phyloP scores from a whole-genome alignment of 2,888 invertebrate genomes.

The Melipona beecheii region DNA sequence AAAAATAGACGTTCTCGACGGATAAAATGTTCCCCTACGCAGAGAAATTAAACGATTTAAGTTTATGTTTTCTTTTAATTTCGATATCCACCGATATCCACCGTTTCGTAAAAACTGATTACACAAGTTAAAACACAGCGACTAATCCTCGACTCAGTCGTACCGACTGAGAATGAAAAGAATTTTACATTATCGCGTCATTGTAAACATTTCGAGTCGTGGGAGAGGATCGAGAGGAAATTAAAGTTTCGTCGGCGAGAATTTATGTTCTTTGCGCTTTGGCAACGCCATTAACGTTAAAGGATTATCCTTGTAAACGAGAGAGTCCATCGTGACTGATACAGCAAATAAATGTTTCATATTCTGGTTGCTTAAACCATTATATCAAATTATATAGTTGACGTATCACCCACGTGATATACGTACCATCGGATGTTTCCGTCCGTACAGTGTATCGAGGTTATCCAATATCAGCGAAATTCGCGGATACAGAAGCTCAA shows the following conservation, averaged over 20 bases:
- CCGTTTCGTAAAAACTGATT: background rate
- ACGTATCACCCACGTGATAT: constrained; percentile 14
- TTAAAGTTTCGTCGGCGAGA: background rate
- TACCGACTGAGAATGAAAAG: background rate
- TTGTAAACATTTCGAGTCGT: background rate
- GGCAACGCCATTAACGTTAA: background rate
- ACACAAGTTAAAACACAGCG: no score
- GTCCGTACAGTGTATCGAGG: constrained; percentile 23
- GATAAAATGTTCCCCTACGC: background rate
- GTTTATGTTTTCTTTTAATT: background rate
- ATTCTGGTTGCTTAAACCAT: background rate
- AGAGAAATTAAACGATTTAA: background rate
- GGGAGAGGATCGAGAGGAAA: background rate
- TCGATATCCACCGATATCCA: background rate
- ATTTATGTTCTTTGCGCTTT: background rate
- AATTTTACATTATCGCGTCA: background rate
- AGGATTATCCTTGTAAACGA: background rate
- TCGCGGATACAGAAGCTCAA: constrained; percentile 13
- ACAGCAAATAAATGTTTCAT: constrained; percentile 27
- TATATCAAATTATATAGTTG: constrained; percentile 37
- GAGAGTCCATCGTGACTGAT: background rate
- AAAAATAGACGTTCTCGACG: background rate
- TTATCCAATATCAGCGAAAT: constrained; percentile 28
- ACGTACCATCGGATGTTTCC: constrained; percentile 22
- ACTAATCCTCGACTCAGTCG: background rate